A percentile compares a stretch with the other conserved stretches of the same genome.
These are phyloP conservation scores for Bolinopsis microptera DNA, from an alignment of 37 sponge, comb jelly and placozoan species.

Conservation along the genomic window DNA sequence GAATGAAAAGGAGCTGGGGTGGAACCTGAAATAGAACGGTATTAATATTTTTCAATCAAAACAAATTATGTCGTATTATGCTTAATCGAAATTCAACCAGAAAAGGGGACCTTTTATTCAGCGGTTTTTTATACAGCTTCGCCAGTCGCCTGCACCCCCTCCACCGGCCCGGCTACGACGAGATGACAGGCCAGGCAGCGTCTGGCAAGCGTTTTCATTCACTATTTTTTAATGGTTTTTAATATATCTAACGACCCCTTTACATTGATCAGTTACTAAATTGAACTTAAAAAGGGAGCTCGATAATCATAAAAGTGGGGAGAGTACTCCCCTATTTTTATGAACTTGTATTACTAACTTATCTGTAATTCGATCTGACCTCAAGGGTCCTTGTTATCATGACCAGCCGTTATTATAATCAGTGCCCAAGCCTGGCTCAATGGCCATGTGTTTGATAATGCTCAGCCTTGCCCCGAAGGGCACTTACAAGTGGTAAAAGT, in stretches of 20 bases:
- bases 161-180: too few relatives aligned
- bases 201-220: too few relatives aligned
- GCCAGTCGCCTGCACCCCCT: too few relatives aligned
- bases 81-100: background rate
- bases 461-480: background rate
- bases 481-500: background rate
- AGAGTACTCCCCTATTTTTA: background rate
- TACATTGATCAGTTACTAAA: too few relatives aligned
- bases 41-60: background rate
- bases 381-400: background rate
- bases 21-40: conserved; percentile 70
- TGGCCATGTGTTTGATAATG: background rate
- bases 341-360: background rate
- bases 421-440: background rate
- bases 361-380: background rate
- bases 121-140: too few relatives aligned
- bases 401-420: background rate
- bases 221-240: too few relatives aligned
- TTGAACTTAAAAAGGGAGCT: too few relatives aligned
- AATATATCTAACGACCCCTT: too few relatives aligned
- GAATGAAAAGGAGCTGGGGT: conserved; percentile 95
- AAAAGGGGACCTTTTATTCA: too few relatives aligned
- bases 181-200: too few relatives aligned
- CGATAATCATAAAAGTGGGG: background rate
- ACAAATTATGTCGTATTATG: background rate